These are phyloP conservation scores for Cygnus olor DNA, from an alignment of 2,797 vertebrate genomes.

Conservation along the genomic window DNA sequence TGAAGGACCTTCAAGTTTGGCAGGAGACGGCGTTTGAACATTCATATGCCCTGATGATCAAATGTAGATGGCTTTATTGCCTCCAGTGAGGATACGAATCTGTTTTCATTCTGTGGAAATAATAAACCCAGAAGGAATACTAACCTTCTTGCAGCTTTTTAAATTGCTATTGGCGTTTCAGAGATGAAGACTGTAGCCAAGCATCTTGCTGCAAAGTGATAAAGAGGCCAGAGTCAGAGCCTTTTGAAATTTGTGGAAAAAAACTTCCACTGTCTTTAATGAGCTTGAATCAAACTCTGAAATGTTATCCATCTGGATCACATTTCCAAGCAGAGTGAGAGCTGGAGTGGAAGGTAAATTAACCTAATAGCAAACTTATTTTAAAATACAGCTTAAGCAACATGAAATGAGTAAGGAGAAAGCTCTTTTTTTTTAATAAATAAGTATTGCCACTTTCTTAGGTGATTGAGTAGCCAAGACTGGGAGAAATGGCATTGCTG, in stretches of 20 bases:
- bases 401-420: background rate
- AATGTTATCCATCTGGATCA: background rate
- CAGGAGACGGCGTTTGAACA: accelerated
- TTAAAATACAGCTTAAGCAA: background rate
- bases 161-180: background rate
- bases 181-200: background rate
- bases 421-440: background rate
- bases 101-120: background rate
- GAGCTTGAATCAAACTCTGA: background rate
- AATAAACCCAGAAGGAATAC: conserved; percentile 9
- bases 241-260: background rate
- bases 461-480: background rate
- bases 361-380: background rate
- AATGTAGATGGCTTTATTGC: background rate
- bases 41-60: background rate
- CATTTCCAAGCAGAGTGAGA: background rate
- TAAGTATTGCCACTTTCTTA: background rate
- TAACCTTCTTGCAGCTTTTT: background rate
- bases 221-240: background rate
- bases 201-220: background rate
- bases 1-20: background rate
- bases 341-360: background rate
- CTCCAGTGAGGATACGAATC: background rate
- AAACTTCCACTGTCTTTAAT: background rate
- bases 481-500: background rate